These are phyloP conservation scores for Crax fasciolata DNA, from an alignment of 2,797 vertebrate species.

Conservation along the genomic window DNA sequence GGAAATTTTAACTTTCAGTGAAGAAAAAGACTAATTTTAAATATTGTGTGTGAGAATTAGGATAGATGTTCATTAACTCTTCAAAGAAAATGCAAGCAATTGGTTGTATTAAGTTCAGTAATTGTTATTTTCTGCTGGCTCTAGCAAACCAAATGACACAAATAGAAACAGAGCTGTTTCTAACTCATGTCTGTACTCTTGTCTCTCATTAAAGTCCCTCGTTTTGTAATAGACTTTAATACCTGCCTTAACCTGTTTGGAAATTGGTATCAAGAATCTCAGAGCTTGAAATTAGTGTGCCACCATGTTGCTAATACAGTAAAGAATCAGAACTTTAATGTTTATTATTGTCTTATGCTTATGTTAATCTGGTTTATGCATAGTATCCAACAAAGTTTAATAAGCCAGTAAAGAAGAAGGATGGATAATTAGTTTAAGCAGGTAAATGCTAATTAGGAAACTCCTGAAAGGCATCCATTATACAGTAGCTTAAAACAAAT, in stretches of 20 bases:
- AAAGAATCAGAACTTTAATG: constrained; percentile 62
- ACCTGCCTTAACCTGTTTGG: constrained; percentile 75
- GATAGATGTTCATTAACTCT: constrained; percentile 56
- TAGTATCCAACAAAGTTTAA: constrained; percentile 81
- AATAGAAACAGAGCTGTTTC: constrained; percentile 49
- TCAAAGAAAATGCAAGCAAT: constrained; percentile 38
- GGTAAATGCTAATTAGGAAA: constrained; percentile 89
- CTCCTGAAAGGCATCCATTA: constrained; percentile 87
- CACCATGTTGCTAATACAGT: constrained; percentile 45
- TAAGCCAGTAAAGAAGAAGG: constrained; percentile 83
- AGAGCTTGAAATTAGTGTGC: constrained; percentile 41
- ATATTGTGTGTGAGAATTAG: constrained; percentile 62
- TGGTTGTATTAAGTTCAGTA: constrained; percentile 41
- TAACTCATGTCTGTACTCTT: constrained; percentile 60
- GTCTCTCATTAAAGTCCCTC: constrained; percentile 60
- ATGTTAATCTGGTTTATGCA: constrained; percentile 77
- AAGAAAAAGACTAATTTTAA: constrained; percentile 54
- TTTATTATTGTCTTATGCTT: constrained; percentile 73
- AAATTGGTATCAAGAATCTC: constrained; percentile 53
- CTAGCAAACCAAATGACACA: constrained; percentile 51
- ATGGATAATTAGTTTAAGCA: constrained; percentile 87
- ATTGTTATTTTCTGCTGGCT: constrained; percentile 55
- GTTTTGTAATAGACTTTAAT: constrained; percentile 76
- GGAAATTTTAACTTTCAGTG: constrained; percentile 53
- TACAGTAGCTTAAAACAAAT: constrained; percentile 85